Evolutionary conservation across 2,797 vertebrate species (phyloP), one percentile per base, ranked within the genome.

Genomic region (Heliangelus exortis): DNA sequence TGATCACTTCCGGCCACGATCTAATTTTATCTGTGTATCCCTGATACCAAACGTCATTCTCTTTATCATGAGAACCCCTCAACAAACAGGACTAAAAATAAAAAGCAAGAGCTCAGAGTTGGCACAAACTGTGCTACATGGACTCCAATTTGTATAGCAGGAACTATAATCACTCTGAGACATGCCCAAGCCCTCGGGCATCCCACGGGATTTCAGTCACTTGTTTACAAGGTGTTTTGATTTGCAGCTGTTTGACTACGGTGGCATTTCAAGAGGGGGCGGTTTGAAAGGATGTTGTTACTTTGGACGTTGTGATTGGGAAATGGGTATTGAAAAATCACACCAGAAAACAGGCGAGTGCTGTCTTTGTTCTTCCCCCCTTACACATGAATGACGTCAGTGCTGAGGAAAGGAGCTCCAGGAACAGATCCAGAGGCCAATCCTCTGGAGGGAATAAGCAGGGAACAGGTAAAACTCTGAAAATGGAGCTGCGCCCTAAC

Each of bases 161-260:
- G 96, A 97, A 96, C 95, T 95, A 92, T 91, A 96, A 96, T 96
- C 95, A 92, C 96, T 93, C 85, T 89, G 95, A 96, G 95, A 94
- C 80, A 39, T 95, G 95, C 93, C 95, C 93, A 96, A 95, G 92
- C 95, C 96, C 93, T 95, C 47, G n/a, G 92, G 92, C 95, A 96
- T 94, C 96, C 95, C 95, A 96, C 91, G 59, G 95, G 95, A 96
- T 96, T 97, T 94, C 96, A 96, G 95, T 97, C 95, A 96, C 92
- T 96, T 97, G 96, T 96, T 97, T 97, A 96, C 95, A 95, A 97
- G 95, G 95, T 96, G 93, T 94, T 96, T 91, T 91, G 93, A 95
- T 96, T 96, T 96, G 95, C 96, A 97, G 95, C 92, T 97, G 95
- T 96, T 96, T 90, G 91, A 94, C 95, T 95, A 88, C 89, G 61